phyloP scores from a whole-genome alignment of 2,888 invertebrate species.

The Petrophora chlorosata region DNA sequence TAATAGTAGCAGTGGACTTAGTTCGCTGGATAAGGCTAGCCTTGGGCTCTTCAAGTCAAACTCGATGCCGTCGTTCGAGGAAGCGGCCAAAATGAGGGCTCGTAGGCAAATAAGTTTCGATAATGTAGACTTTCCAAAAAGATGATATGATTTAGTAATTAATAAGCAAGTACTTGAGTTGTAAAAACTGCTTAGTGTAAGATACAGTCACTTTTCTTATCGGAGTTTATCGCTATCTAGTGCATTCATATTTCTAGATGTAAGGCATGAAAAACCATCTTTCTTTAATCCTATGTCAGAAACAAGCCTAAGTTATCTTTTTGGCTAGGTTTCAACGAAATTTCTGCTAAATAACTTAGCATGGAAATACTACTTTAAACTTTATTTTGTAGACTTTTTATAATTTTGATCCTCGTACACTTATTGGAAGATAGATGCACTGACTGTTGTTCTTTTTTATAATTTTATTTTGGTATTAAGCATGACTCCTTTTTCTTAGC shows the following conservation, averaged over 20 bases:
- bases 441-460: slow-evolving; percentile 51
- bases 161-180: too few relatives aligned
- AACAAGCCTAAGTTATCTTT: too few relatives aligned
- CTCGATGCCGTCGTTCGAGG: slow-evolving; percentile 76
- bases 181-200: slow-evolving; percentile 1
- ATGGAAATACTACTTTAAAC: too few relatives aligned
- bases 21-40: slow-evolving; percentile 59
- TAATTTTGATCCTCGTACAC: slow-evolving; percentile 5
- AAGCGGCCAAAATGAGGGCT: slow-evolving; percentile 78
- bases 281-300: too few relatives aligned
- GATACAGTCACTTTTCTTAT: slow-evolving; percentile 20
- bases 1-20: slow-evolving; percentile 63
- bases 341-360: too few relatives aligned
- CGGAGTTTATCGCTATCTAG: background rate
- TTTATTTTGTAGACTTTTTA: slow-evolving; percentile 12
- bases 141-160: too few relatives aligned
- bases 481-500: slow-evolving; percentile 44
- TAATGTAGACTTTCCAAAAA: slow-evolving; percentile 76
- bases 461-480: slow-evolving; percentile 66
- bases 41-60: slow-evolving; percentile 67
- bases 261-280: background rate
- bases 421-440: slow-evolving; percentile 11
- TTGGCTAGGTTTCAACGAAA: too few relatives aligned
- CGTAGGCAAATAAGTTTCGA: slow-evolving; percentile 85
- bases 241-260: background rate